Conservation (phyloP, 2,113 vertebrate species). For the Festucalex cinctus region DNA sequence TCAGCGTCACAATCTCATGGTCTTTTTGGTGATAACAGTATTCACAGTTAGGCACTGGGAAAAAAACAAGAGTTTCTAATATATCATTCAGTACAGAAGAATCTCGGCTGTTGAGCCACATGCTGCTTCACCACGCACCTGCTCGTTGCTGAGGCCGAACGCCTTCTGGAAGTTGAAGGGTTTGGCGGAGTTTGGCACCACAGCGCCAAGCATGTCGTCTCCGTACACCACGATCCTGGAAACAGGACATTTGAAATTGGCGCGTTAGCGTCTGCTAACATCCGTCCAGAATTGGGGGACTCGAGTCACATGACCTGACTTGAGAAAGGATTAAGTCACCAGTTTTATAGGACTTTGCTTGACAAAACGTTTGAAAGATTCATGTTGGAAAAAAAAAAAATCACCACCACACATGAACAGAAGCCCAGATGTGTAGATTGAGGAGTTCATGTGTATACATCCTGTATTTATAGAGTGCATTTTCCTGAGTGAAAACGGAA, state of each 20-base stretch:
- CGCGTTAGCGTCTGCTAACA: not conserved
- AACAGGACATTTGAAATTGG: not conserved
- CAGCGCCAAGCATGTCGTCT: slow-evolving; percentile 55
- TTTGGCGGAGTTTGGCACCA: slow-evolving; percentile 69
- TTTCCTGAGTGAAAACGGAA: no score
- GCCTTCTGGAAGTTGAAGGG: slow-evolving; percentile 76
- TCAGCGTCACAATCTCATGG: no score
- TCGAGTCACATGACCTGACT: not conserved
- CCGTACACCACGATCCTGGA: slow-evolving; percentile 80
- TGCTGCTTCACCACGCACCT: slow-evolving; percentile 51
- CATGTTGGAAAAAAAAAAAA: no score
- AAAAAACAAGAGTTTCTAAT: not conserved
- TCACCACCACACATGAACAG: no score
- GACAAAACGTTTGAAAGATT: not conserved
- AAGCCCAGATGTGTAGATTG: no score
- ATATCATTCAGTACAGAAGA: not conserved
- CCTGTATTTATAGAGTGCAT: no score
- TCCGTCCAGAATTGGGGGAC: not conserved
- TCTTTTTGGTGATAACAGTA: no score
- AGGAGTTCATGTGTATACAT: no score
- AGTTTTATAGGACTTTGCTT: not conserved
- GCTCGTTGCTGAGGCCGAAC: slow-evolving; percentile 49
- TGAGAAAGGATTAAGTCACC: not conserved
- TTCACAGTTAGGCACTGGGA: not conserved
- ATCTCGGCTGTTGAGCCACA: not conserved